Evolutionary conservation across 2,113 vertebrate genomes (phyloP), one percentile per base, ranked within the genome.

Genomic region (Poeciliopsis prolifica): DNA sequence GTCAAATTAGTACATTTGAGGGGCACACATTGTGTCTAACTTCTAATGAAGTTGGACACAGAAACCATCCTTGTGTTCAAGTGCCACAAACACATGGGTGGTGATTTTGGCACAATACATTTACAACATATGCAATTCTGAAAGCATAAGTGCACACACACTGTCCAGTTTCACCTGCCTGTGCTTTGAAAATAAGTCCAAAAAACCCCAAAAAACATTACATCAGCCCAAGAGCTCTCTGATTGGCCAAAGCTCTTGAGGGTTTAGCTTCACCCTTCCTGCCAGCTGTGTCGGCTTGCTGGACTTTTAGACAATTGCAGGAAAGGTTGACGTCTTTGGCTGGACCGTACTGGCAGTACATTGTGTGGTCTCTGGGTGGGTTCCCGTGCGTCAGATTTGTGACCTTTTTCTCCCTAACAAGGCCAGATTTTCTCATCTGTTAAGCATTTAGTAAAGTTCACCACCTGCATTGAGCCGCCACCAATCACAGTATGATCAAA

Each of bases 261-360:
- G 84, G 81, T 78, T 84, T 65, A 68, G 72, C 61, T 77, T 74
- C 60, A 60, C 85, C 83, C 81, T 91, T 94, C 92, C 91, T 91
- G 84, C 84, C 85, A 86, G 83, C 87, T 90, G 91, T 82, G 22
- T 78, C 75, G 68, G 75, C 42, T 58, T 4, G 33, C 75, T 63
- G 69, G 72, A 74, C 71, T 61, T 40, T 29, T 37, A 66, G 79
- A 94, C 93, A 94, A 94, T 93, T 79, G 80, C 89, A 92, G 94
- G 92, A 94, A 93, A 78, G 68, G 86, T 61, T 85, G 88, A 91
- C 82, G 74, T 71, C 82, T 87, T 68, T 65, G 33, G 40, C 61
- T 63, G 4, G 54, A 68, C 80, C 78, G 48, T 58, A 81, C 40
- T 72, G 84, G 84, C 83, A 87, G 86, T 85, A 85, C 78, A 86